These are phyloP conservation scores for Hirtodrosophila trivittata DNA, from an alignment of 2,888 invertebrate species.

Conservation along the genomic window DNA sequence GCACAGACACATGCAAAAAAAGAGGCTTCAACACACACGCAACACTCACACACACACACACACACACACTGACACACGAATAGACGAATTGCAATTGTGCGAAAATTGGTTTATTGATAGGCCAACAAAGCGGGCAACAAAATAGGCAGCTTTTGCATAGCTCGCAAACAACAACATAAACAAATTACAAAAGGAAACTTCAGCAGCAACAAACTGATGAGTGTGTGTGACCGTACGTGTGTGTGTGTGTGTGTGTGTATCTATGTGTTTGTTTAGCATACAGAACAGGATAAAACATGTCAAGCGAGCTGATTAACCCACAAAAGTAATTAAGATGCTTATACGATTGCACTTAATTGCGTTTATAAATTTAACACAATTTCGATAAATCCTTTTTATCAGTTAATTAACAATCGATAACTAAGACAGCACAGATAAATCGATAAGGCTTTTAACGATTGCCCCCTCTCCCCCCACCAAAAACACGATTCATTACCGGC, in stretches of 20 bases:
- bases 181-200: conserved; percentile 34
- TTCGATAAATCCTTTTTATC: conserved; percentile 11
- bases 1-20: conserved; percentile 19
- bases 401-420: neutral
- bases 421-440: neutral
- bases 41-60: conserved; percentile 18
- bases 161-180: conserved; percentile 21
- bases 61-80: conserved; percentile 10
- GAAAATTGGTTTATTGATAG: conserved; percentile 73
- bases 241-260: neutral
- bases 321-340: conserved; percentile 8
- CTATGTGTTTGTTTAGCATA: no score
- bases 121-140: conserved; percentile 26
- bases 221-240: neutral
- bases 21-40: neutral
- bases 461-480: no score
- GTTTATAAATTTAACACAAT: conserved; percentile 17
- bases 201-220: conserved; percentile 17
- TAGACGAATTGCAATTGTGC: conserved; percentile 51
- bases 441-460: neutral
- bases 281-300: neutral
- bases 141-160: conserved; percentile 25
- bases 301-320: neutral
- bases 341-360: conserved; percentile 8
- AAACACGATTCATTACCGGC: neutral